A percentile compares a stretch with the other conserved stretches of the same genome.
These are phyloP conservation scores for Leuciscus idus DNA, from an alignment of 2,113 vertebrate species.

Conservation along the genomic window DNA sequence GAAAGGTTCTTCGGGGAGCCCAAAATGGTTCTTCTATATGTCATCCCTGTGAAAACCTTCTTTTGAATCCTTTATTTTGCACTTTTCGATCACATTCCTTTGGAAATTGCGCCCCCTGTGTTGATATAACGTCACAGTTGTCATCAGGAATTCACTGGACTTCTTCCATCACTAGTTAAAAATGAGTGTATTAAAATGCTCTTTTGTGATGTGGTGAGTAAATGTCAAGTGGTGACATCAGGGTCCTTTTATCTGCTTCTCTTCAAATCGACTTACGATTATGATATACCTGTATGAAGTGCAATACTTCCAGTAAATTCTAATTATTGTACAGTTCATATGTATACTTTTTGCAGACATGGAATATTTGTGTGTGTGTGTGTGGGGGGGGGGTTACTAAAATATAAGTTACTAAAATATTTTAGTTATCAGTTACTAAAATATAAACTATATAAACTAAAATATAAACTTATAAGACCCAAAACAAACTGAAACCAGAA, in stretches of 20 bases:
- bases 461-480: background rate
- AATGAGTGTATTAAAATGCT: background rate
- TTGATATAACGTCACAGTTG: background rate
- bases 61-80: too few species aligned
- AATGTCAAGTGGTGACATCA: background rate
- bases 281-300: background rate
- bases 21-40: too few species aligned
- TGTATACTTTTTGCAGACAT: background rate
- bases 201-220: background rate
- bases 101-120: constrained; percentile 26
- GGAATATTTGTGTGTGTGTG: background rate
- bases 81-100: background rate
- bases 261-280: background rate
- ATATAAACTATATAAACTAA: background rate
- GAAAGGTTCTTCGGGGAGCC: too few species aligned
- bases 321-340: background rate
- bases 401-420: background rate
- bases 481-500: background rate
- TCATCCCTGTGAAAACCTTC: too few species aligned
- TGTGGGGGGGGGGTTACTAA: background rate
- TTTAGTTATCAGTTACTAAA: background rate
- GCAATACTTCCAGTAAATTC: background rate
- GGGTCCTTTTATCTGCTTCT: background rate
- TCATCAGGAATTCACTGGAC: background rate
- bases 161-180: background rate